Conservation (phyloP, 2,113 vertebrate species). For the Catharus bicknelli region DNA sequence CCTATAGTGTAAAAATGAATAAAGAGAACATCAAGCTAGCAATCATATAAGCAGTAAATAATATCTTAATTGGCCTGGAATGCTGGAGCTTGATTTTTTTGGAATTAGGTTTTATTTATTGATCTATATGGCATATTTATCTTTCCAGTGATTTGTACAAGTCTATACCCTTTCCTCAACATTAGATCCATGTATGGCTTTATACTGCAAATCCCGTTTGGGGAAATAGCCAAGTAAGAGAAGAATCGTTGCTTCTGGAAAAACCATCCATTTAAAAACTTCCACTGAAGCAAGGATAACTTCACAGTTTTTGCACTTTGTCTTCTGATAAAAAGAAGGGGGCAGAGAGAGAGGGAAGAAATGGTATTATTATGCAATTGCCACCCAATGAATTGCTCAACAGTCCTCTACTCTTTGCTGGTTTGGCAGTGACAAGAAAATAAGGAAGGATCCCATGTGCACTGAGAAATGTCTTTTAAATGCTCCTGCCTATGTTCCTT, state of each 20-base stretch:
- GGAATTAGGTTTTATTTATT: conserved; percentile 72
- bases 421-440: conserved; percentile 35
- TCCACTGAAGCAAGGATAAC: conserved; percentile 32
- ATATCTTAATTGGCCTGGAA: conserved; percentile 72
- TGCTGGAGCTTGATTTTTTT: conserved; percentile 64
- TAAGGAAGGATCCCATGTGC: conserved; percentile 11
- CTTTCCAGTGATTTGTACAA: conserved; percentile 68
- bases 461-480: conserved; percentile 36
- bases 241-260: conserved; percentile 53
- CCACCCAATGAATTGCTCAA: neutral
- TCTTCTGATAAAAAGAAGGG: conserved; percentile 27
- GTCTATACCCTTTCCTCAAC: conserved; percentile 67
- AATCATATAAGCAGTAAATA: conserved; percentile 72
- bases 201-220: conserved; percentile 70
- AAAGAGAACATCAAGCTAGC: conserved; percentile 53
- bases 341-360: conserved; percentile 18
- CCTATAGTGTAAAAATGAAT: conserved; percentile 55
- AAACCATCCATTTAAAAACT: conserved; percentile 65
- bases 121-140: conserved; percentile 71
- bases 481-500: neutral
- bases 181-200: conserved; percentile 61
- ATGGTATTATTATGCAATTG: conserved; percentile 2
- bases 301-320: conserved; percentile 49
- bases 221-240: conserved; percentile 51
- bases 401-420: conserved; percentile 28